Conservation (phyloP, 92 coral and sea anemone genomes). For the Hydrozoanthus gracilis region DNA sequence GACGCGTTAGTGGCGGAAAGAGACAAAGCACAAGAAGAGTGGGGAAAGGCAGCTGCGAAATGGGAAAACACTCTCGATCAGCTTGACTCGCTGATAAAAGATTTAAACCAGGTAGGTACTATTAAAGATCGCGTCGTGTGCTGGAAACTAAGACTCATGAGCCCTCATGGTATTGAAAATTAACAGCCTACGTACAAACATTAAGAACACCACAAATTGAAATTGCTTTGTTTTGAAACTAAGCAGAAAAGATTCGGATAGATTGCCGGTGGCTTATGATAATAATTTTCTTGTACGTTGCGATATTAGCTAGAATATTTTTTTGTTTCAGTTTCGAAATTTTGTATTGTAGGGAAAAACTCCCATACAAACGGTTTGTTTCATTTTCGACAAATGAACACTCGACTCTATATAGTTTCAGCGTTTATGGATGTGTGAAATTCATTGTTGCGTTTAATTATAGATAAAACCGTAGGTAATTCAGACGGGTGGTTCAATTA, state of each 20-base stretch:
- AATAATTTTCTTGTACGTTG: no score
- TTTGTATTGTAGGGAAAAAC: no score
- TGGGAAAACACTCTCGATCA: slow-evolving; percentile 98
- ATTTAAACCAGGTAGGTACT: slow-evolving; percentile 80
- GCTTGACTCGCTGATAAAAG: slow-evolving; percentile 88
- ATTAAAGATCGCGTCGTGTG: neutral
- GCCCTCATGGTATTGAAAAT: neutral
- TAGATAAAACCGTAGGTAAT: no score
- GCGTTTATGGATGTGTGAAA: no score
- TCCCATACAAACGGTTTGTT: no score
- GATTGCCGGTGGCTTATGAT: neutral
- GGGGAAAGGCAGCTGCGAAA: slow-evolving; percentile 97
- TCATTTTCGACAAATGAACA: no score
- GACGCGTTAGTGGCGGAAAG: slow-evolving; percentile 81
- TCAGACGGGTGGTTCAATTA: no score
- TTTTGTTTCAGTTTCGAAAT: no score
- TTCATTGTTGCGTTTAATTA: no score
- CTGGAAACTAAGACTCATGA: neutral
- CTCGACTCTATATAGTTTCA: no score
- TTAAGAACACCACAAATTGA: neutral
- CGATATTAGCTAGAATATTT: no score
- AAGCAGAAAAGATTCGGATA: neutral
- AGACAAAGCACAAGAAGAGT: slow-evolving; percentile 93
- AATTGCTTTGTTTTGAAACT: slow-evolving; percentile 18
- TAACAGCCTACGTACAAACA: neutral